Conservation (phyloP, 2,113 vertebrate genomes). For the Callorhinus ursinus region DNA sequence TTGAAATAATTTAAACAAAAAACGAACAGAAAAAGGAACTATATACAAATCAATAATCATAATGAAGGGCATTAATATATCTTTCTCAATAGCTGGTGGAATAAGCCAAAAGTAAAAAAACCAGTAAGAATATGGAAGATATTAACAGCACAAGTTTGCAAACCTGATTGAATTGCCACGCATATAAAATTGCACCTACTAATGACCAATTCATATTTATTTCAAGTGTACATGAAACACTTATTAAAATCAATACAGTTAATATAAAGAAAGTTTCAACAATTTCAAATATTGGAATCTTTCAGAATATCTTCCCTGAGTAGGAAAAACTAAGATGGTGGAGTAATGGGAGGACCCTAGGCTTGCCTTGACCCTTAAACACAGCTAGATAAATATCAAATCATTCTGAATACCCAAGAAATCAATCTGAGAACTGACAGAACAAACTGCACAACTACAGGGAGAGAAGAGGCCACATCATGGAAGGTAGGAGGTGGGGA, state of each 20-base stretch:
- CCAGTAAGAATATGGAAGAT: background rate
- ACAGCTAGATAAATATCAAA: background rate
- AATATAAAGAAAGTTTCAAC: background rate
- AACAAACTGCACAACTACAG: background rate
- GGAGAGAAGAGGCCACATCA: background rate
- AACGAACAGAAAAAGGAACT: background rate
- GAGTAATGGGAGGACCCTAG: background rate
- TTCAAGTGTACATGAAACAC: background rate
- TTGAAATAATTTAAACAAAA: background rate
- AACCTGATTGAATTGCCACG: background rate
- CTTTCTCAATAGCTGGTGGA: background rate
- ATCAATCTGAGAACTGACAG: background rate
- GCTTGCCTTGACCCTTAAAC: background rate
- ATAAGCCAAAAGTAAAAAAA: background rate
- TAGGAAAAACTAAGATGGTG: background rate
- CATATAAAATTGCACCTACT: background rate
- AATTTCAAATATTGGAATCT: slow-evolving; percentile 37
- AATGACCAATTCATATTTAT: background rate
- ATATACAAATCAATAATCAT: background rate
- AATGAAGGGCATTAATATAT: background rate
- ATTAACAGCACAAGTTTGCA: background rate
- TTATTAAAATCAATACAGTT: background rate
- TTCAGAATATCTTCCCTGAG: background rate
- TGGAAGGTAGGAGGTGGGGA: background rate
- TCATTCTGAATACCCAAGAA: background rate